phyloP scores from a whole-genome alignment of 2,113 vertebrate genomes.

The Pterocles orientalis region DNA sequence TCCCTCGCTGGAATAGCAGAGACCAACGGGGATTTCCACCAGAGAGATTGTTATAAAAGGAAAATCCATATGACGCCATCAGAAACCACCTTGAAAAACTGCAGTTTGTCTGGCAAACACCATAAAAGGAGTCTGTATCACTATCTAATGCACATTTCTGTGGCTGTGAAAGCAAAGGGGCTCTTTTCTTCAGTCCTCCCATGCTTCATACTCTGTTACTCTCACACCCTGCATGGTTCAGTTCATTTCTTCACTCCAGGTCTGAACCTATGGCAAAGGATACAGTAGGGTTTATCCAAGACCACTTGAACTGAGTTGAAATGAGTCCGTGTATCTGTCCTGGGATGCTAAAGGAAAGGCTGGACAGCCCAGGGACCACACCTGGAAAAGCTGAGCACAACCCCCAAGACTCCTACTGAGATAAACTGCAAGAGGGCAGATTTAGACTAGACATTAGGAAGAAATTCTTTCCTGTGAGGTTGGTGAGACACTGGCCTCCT shows the following conservation, averaged over 20 bases:
- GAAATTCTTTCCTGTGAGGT: no score
- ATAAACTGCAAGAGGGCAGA: no score
- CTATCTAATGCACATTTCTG: neutral
- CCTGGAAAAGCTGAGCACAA: neutral
- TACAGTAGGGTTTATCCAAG: neutral
- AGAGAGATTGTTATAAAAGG: conserved; percentile 31
- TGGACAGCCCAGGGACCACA: neutral
- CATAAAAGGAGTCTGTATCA: neutral
- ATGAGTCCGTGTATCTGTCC: rapidly evolving
- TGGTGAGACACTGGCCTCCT: no score
- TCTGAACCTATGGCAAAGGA: neutral
- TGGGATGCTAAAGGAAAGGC: neutral
- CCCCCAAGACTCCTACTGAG: neutral
- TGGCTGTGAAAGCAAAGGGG: neutral
- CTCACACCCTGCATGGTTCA: neutral
- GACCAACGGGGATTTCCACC: neutral
- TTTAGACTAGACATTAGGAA: no score
- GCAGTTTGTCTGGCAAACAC: conserved; percentile 1
- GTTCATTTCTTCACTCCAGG: neutral
- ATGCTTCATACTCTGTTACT: neutral
- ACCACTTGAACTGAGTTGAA: neutral
- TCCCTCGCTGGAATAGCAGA: neutral
- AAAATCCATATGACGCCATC: conserved; percentile 13
- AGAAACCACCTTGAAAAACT: conserved; percentile 5
- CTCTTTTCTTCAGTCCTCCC: neutral